Conservation (phyloP, 2,888 invertebrate species). For the Girardia tigrina region DNA sequence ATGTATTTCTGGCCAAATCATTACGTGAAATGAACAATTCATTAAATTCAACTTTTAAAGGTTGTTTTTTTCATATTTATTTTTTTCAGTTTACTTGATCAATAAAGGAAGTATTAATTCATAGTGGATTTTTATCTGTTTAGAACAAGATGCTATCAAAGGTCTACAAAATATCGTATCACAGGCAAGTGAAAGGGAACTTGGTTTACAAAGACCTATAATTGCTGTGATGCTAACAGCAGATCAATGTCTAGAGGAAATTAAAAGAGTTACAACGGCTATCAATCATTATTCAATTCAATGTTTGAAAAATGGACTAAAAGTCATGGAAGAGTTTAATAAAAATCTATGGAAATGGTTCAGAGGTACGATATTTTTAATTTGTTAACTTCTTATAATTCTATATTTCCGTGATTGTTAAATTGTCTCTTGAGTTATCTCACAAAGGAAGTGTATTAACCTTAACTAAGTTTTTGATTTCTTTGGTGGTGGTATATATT, state of each 20-base stretch:
- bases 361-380: not conserved
- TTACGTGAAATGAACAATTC: not conserved
- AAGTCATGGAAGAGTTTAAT: not conserved
- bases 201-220: not conserved
- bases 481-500: too few relatives aligned
- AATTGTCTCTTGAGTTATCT: too few relatives aligned
- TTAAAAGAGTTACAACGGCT: not conserved
- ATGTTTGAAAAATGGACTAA: not conserved
- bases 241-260: conserved; percentile 6
- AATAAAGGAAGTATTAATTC: too few relatives aligned
- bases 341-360: not conserved
- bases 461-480: too few relatives aligned
- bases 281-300: conserved; percentile 4
- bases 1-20: not conserved
- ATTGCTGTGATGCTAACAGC: not conserved
- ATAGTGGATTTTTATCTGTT: too few relatives aligned
- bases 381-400: too few relatives aligned
- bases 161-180: not conserved
- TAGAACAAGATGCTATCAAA: conserved; percentile 1
- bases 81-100: too few relatives aligned
- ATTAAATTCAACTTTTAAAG: not conserved
- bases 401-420: too few relatives aligned
- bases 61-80: not conserved
- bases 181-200: conserved; percentile 1
- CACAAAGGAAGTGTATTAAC: too few relatives aligned